A percentile compares a stretch with the other conserved stretches of the same genome.
Evolutionary conservation across 2,888 invertebrate species (phyloP).

Genomic region (Serrognathus titanus): DNA sequence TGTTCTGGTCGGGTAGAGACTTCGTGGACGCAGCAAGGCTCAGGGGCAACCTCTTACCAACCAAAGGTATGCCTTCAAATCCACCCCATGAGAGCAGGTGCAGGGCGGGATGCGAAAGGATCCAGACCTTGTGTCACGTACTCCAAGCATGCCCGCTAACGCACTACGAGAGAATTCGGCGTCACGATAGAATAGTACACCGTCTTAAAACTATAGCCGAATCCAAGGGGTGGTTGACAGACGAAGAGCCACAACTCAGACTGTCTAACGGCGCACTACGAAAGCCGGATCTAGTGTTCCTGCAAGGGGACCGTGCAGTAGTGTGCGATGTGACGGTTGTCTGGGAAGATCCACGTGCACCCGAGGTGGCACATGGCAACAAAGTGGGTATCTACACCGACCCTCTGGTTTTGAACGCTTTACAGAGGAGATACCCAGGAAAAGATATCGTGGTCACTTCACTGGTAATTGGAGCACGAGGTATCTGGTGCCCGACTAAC

Average conservation of each 20-base stretch:
- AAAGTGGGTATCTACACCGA: slow-evolving; percentile 16
- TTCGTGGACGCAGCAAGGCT: slow-evolving; percentile 27
- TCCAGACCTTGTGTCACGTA: slow-evolving; percentile 22
- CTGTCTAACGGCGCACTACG: slow-evolving; percentile 9
- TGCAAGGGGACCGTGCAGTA: neutral
- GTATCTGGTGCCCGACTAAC: slow-evolving; percentile 7
- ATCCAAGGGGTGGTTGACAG: slow-evolving; percentile 8
- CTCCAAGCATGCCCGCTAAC: slow-evolving; percentile 24
- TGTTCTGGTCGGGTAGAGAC: slow-evolving; percentile 26
- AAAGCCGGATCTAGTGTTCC: slow-evolving; percentile 16
- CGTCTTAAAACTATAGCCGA: neutral
- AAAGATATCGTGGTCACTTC: slow-evolving; percentile 3
- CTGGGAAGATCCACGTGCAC: slow-evolving; percentile 20
- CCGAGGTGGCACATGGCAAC: slow-evolving; percentile 6
- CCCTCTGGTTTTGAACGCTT: neutral
- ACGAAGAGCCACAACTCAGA: slow-evolving; percentile 13
- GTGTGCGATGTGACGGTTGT: slow-evolving; percentile 13
- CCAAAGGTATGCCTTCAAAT: slow-evolving; percentile 15
- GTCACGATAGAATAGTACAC: slow-evolving; percentile 14
- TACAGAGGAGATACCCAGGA: neutral
- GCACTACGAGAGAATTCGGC: slow-evolving; percentile 20
- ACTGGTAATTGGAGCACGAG: slow-evolving; percentile 15
- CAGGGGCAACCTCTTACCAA: slow-evolving; percentile 22
- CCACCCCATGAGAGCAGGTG: slow-evolving; percentile 17
- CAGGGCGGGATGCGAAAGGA: slow-evolving; percentile 18